Percentiles rank a stretch among this genome's conserved stretches.
phyloP scores from a whole-genome alignment of 2,888 invertebrate genomes.

The Eupithecia subfuscata region DNA sequence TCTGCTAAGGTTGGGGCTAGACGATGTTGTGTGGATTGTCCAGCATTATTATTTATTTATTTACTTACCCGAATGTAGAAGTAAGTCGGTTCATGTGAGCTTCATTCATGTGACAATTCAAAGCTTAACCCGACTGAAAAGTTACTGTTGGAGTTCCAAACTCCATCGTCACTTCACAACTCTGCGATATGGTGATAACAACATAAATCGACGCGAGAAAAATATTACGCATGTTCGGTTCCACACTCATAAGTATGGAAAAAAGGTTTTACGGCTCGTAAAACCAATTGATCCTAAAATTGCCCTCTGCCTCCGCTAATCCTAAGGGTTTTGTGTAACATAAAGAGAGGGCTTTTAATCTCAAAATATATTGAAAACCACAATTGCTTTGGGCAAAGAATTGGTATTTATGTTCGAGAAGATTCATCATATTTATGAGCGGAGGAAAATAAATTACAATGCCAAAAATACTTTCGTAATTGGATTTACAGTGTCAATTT shows the following conservation, averaged over 20 bases:
- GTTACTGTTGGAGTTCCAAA: slow-evolving; percentile 9
- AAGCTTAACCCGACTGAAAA: background rate
- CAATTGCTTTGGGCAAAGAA: slow-evolving; percentile 22
- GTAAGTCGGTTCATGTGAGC: background rate
- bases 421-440: slow-evolving; percentile 26
- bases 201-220: slow-evolving; percentile 33
- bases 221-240: slow-evolving; percentile 53
- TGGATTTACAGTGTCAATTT: slow-evolving; percentile 31
- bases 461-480: slow-evolving; percentile 27
- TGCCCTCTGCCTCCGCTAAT: slow-evolving; percentile 54
- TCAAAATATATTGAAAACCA: slow-evolving; percentile 44
- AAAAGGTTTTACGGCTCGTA: slow-evolving; percentile 72
- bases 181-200: slow-evolving; percentile 31
- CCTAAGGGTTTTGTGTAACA: slow-evolving; percentile 47
- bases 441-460: slow-evolving; percentile 19
- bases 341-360: slow-evolving; percentile 47
- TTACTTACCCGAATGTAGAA: background rate
- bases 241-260: slow-evolving; percentile 58
- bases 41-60: too few species aligned
- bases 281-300: slow-evolving; percentile 72
- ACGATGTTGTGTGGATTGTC: too few species aligned
- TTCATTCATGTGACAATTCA: background rate
- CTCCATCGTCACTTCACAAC: slow-evolving; percentile 15
- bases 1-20: too few species aligned
- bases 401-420: slow-evolving; percentile 20